Evolutionary conservation across 1,140 invertebrate genomes (phyloP), one percentile per base, ranked within the genome.

Genomic region (Tetramorium parvispinum): DNA sequence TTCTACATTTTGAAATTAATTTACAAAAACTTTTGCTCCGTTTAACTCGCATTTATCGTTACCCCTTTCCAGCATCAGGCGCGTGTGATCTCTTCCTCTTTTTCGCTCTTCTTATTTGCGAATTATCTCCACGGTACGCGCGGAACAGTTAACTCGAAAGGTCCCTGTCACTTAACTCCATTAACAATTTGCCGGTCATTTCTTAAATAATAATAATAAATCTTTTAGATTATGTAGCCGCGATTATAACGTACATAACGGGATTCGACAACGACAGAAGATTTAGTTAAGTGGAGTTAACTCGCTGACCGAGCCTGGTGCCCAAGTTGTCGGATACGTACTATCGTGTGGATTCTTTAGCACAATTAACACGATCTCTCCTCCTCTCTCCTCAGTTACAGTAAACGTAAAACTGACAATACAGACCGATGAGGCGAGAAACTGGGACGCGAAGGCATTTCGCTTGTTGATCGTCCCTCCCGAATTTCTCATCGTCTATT

Each of bases 291-390:
- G 10, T 37, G 57, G n/a, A 77, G 24, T 77, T 77, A 43, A 63
- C 49, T 75, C 10, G 40, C 46, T 68, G 63, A 79, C 21, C 63
- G 61, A 68, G 46, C 21, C 46, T 79, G 63, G 77, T 51, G 77
- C 46, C n/a, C 77, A 53, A 79, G 32, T 21, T 79, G 10, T 79
- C 16, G n/a, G 16, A 53, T 37, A 79, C 27, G 21, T 66, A 24
- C 32, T 53, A n/a, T 32, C 32, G 32, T 24, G 27, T 24, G 40
- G 6, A 77, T 65, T 2, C 13, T 27, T 8, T 63, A 27, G 21
- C 11, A n/a, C 37, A 71, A 75, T 40, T 40, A 51, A 16, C 37
- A 8, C 21, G 10, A 10, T 59, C 43, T 3, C 24, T 78, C 5
- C 13, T 16, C 27, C 59, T 63, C 13, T 37, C 16, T 27, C 4